Evolutionary conservation across 2,888 invertebrate genomes (phyloP).

Genomic region (Podotricha telesiphe): DNA sequence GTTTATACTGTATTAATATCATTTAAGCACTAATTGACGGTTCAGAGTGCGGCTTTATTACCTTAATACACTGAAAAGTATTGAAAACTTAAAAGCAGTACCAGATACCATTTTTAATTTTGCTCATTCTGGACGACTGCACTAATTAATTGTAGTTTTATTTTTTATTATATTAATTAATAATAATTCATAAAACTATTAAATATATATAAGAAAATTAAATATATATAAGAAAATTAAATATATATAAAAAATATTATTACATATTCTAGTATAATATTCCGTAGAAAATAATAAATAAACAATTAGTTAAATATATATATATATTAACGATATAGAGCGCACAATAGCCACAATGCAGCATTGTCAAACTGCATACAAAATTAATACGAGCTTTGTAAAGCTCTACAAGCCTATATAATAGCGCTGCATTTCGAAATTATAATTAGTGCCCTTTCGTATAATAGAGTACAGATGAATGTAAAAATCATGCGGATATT

Average conservation of each 20-base stretch:
- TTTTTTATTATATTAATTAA: no score
- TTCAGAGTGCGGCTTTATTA: no score
- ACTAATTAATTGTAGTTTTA: no score
- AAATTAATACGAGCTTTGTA: slow-evolving; percentile 32
- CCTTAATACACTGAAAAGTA: no score
- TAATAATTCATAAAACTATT: no score
- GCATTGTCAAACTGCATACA: slow-evolving; percentile 35
- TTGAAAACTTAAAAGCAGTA: no score
- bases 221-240: neutral
- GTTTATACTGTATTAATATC: no score
- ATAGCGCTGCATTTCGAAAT: neutral
- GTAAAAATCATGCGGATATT: neutral
- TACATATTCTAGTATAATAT: neutral
- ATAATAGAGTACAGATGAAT: neutral
- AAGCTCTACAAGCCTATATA: slow-evolving; percentile 1
- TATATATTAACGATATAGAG: no score
- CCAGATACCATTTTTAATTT: no score
- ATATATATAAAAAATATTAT: neutral
- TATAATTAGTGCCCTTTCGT: neutral
- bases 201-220: neutral
- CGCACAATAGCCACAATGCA: slow-evolving; percentile 24
- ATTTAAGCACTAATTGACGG: no score
- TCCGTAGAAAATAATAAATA: slow-evolving; percentile 21
- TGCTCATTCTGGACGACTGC: no score
- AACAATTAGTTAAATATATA: no score